These are phyloP conservation scores for Subanguina moxae DNA, from an alignment of 1,140 invertebrate genomes.

Conservation along the genomic window DNA sequence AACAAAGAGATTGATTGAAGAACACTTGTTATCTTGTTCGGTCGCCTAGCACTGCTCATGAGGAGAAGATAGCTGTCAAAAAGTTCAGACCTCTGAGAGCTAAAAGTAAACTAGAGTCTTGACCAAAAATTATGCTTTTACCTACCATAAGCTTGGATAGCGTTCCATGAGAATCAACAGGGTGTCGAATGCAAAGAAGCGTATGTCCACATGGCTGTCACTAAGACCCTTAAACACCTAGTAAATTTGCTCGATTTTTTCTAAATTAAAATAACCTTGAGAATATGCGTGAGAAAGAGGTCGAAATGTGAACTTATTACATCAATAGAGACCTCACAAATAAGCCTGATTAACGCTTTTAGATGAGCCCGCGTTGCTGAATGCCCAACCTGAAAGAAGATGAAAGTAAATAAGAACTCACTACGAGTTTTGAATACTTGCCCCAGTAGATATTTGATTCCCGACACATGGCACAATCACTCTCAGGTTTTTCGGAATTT, in stretches of 20 bases:
- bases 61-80: slow-evolving; percentile 25
- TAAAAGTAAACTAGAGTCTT: not conserved
- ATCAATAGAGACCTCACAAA: slow-evolving; percentile 11
- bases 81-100: slow-evolving; percentile 10
- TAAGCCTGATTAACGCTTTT: slow-evolving; percentile 17
- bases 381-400: not conserved
- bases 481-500: slow-evolving; percentile 25
- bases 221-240: slow-evolving; percentile 7
- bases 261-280: not conserved
- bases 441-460: slow-evolving; percentile 26
- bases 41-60: slow-evolving; percentile 21
- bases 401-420: slow-evolving; percentile 3
- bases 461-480: slow-evolving; percentile 33
- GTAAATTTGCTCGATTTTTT: no score
- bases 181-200: slow-evolving; percentile 23
- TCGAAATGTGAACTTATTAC: slow-evolving; percentile 23
- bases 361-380: slow-evolving; percentile 8
- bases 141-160: slow-evolving; percentile 13
- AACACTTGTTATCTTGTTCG: not conserved
- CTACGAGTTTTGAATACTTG: slow-evolving; percentile 22
- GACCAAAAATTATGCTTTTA: not conserved
- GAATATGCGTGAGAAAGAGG: slow-evolving; percentile 25
- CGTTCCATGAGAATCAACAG: slow-evolving; percentile 21
- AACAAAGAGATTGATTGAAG: slow-evolving; percentile 21
- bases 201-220: slow-evolving; percentile 11